phyloP scores from a whole-genome alignment of 2,888 invertebrate genomes.

The Alloplasta piceator region DNA sequence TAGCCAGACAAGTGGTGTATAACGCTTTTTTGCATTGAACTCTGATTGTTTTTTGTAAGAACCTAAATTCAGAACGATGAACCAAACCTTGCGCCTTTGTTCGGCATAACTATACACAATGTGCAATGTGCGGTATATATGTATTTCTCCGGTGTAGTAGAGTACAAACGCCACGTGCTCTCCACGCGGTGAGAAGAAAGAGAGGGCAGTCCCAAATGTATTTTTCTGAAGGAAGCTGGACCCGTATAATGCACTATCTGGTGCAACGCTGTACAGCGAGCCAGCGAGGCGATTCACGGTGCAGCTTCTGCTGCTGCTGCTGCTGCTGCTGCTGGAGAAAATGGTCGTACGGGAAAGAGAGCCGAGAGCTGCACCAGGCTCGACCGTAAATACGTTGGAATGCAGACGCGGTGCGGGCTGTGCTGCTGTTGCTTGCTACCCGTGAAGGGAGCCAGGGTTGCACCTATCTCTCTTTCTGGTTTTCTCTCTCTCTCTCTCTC shows the following conservation, averaged over 20 bases:
- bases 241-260: constrained; percentile 50
- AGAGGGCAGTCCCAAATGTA: too few species aligned
- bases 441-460: constrained; percentile 63
- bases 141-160: constrained; percentile 17
- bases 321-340: constrained; percentile 55
- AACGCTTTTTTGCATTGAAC: constrained; percentile 10
- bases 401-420: constrained; percentile 72
- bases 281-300: constrained; percentile 59
- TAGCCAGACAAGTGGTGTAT: constrained; percentile 32
- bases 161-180: constrained; percentile 61
- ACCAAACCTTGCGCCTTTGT: constrained; percentile 41
- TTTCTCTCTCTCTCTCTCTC: constrained; percentile 38
- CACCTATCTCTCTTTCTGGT: constrained; percentile 27
- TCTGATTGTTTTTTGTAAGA: constrained; percentile 4
- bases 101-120: neutral
- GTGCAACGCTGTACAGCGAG: constrained; percentile 52
- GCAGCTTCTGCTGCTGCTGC: constrained; percentile 55
- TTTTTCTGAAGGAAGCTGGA: constrained; percentile 6
- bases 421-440: constrained; percentile 63
- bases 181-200: neutral
- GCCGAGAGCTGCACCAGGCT: constrained; percentile 64
- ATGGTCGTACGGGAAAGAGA: constrained; percentile 65
- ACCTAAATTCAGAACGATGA: constrained; percentile 23
- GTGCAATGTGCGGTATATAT: neutral
- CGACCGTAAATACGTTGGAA: constrained; percentile 73